Evolutionary conservation across 1,140 invertebrate genomes (phyloP), one percentile per base, ranked within the genome.

Genomic region (Ceratina japonica): DNA sequence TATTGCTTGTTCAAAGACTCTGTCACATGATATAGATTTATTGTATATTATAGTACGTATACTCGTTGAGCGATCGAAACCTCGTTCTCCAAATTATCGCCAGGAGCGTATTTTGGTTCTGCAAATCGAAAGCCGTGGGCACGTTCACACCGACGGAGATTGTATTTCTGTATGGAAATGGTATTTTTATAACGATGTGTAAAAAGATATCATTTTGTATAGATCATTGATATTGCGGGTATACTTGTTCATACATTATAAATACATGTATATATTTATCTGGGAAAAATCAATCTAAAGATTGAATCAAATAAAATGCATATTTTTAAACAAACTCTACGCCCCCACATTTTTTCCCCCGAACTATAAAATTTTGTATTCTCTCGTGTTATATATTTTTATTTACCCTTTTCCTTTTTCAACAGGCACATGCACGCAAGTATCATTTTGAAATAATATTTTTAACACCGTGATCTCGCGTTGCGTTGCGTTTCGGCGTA

Each of bases 251-350:
- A 59, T 81, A 83, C 69, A 65, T 59, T 54, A 69, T 56, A 56
- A 52, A 31, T 56, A 65, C 44, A 65, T 66, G 65, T 75, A 49
- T 75, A 74, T 68, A 75, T 69, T 68, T 24, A 56, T 56, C 22
- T 44, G 52, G n/a, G 18, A 66, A 79, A 63, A 44, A 44, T 44
- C 37, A 81, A 51, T 82, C 72, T 75, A 78, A 37, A 54, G 49
- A 59, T 49, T 69, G 44, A 85, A 85, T 82, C 79, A 56, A 44
- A 44, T 44, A 44, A 85, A 85, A 59, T 59, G 62, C 27, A 81
- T 85, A 85, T 85, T 85, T 85, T 85, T 85, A 73, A 83, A 82
- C 66, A 78, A 56, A 18, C 12, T n/a, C 54, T 56, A n/a, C n/a
- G 3, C 15, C 3, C 13, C 7, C 13, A 13, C n/a, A 1, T 3